Conservation (phyloP, 2,888 invertebrate genomes). For the Junonia oenone region DNA sequence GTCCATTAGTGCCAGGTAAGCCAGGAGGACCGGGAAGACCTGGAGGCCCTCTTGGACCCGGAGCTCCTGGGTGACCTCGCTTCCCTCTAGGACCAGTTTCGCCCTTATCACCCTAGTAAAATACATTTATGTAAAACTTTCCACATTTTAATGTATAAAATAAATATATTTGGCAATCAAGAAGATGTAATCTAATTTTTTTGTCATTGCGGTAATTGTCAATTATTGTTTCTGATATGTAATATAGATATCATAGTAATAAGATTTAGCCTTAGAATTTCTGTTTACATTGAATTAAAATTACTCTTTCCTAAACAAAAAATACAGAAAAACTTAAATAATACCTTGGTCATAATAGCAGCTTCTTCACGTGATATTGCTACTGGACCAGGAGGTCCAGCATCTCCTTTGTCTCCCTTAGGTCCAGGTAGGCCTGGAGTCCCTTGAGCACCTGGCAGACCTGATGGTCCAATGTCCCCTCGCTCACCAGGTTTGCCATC, state of each 20-base stretch:
- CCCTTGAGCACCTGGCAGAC: constrained; percentile 85
- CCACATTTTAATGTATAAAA: no score
- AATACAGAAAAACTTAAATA: no score
- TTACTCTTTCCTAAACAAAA: no score
- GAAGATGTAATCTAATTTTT: not conserved
- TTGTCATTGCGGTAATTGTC: no score
- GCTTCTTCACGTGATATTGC: constrained; percentile 81
- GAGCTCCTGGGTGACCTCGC: constrained; percentile 89
- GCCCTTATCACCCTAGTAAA: constrained; percentile 64
- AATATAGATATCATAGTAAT: no score
- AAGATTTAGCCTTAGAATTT: no score
- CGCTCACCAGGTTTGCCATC: constrained; percentile 83
- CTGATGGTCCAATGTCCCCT: constrained; percentile 85
- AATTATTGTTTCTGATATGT: no score
- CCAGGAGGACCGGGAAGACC: constrained; percentile 86
- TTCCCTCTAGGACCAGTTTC: constrained; percentile 67
- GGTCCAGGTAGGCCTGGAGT: constrained; percentile 82
- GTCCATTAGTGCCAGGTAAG: constrained; percentile 83
- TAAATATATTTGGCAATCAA: no score
- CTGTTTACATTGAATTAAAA: no score
- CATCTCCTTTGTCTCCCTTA: constrained; percentile 85
- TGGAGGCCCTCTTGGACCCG: constrained; percentile 87
- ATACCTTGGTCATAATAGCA: constrained; percentile 80
- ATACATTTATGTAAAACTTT: not conserved
- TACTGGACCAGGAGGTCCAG: constrained; percentile 84